Evolutionary conservation across 2,113 vertebrate genomes (phyloP).

Genomic region (Speoplatyrhinus poulsoni): DNA sequence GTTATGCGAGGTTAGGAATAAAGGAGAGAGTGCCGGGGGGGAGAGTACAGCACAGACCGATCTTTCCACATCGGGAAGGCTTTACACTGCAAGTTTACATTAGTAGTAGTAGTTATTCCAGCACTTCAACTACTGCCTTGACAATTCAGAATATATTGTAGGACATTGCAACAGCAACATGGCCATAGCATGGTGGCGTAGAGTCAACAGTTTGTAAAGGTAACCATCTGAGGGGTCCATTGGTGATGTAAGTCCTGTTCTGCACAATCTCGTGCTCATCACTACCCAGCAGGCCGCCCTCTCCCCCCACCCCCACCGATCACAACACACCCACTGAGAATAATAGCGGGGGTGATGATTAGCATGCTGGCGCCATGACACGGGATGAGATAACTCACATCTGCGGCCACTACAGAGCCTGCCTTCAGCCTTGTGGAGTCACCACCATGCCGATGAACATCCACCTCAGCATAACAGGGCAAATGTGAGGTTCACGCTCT

Average conservation of each 20-base stretch:
- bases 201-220: background rate
- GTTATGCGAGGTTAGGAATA: background rate
- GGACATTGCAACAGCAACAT: too few species aligned
- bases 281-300: constrained; percentile 21
- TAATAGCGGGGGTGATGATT: constrained; percentile 29
- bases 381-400: constrained; percentile 45
- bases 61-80: constrained; percentile 51
- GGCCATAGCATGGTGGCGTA: background rate
- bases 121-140: constrained; percentile 34
- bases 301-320: constrained; percentile 6
- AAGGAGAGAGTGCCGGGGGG: constrained; percentile 44
- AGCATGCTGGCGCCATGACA: constrained; percentile 38
- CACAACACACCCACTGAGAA: background rate
- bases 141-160: constrained; percentile 30
- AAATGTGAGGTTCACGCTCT: background rate
- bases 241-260: constrained; percentile 23
- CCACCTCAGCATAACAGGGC: too few species aligned
- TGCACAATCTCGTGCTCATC: constrained; percentile 13
- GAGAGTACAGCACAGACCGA: constrained; percentile 48
- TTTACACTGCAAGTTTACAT: constrained; percentile 52
- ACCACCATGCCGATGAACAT: background rate
- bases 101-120: constrained; percentile 50
- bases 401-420: constrained; percentile 38
- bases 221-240: background rate
- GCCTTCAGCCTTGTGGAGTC: constrained; percentile 27